phyloP scores from a whole-genome alignment of 2,888 invertebrate species.

The Stenoptilia bipunctidactyla region DNA sequence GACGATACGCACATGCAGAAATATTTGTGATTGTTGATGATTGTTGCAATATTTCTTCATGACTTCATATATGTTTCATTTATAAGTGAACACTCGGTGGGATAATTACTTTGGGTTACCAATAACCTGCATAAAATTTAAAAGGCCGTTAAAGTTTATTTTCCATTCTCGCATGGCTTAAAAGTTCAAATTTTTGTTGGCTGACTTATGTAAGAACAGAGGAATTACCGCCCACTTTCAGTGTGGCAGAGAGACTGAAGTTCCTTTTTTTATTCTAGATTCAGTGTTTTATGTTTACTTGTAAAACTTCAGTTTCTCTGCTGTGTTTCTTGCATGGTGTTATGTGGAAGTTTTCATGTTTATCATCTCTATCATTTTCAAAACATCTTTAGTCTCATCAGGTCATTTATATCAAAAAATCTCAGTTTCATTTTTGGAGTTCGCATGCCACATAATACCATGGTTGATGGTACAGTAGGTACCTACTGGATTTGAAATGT shows the following conservation, averaged over 20 bases:
- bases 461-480: conserved; percentile 37
- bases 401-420: not conserved
- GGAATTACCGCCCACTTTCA: not conserved
- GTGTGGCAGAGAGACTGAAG: not conserved
- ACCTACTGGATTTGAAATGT: conserved; percentile 37
- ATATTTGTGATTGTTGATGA: conserved; percentile 32
- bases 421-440: conserved; percentile 18
- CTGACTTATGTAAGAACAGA: too few relatives aligned
- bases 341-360: conserved; percentile 55
- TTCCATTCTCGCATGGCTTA: too few relatives aligned
- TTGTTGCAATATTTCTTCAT: conserved; percentile 54
- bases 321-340: conserved; percentile 50
- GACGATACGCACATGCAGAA: conserved; percentile 36
- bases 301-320: not conserved
- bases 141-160: not conserved
- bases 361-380: conserved; percentile 18
- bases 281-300: too few relatives aligned
- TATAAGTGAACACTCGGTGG: not conserved
- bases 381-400: conserved; percentile 14
- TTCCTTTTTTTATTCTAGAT: too few relatives aligned
- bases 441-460: conserved; percentile 68
- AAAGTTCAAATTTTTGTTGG: too few relatives aligned
- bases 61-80: conserved; percentile 17
- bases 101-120: conserved; percentile 29
- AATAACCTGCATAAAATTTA: too few relatives aligned